phyloP scores from a whole-genome alignment of 2,797 vertebrate genomes.

The Eulemur mongoz region DNA sequence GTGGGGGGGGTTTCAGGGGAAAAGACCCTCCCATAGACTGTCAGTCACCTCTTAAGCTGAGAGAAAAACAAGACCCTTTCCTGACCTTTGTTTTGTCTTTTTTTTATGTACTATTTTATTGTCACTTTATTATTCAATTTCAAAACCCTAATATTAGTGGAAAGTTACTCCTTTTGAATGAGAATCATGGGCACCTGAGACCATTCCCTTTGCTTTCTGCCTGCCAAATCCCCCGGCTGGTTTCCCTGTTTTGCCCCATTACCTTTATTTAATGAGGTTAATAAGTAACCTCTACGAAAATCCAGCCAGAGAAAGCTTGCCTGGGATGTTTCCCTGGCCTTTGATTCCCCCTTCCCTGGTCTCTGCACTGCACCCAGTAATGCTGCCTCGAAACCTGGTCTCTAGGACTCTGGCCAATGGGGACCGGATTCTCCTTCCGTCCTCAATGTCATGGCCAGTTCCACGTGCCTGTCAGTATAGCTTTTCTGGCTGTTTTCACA shows the following conservation, averaged over 20 bases:
- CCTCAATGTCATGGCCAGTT: neutral
- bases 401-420: neutral
- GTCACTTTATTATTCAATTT: neutral
- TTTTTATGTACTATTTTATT: neutral
- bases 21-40: neutral
- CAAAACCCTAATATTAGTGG: neutral
- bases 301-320: neutral
- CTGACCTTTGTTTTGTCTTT: neutral
- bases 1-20: too few species aligned
- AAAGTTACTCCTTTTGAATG: neutral
- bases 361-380: neutral
- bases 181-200: neutral
- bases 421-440: neutral
- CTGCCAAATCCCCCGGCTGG: neutral
- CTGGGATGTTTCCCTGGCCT: neutral
- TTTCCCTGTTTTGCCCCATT: conserved; percentile 21
- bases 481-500: neutral
- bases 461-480: neutral
- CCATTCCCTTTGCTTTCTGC: neutral
- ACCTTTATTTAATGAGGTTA: conserved; percentile 54
- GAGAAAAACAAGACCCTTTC: neutral
- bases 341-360: neutral
- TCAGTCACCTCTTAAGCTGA: neutral
- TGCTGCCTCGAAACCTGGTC: neutral
- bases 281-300: conserved; percentile 46